Conservation (phyloP, 2,797 vertebrate genomes). For the Otus scops region DNA sequence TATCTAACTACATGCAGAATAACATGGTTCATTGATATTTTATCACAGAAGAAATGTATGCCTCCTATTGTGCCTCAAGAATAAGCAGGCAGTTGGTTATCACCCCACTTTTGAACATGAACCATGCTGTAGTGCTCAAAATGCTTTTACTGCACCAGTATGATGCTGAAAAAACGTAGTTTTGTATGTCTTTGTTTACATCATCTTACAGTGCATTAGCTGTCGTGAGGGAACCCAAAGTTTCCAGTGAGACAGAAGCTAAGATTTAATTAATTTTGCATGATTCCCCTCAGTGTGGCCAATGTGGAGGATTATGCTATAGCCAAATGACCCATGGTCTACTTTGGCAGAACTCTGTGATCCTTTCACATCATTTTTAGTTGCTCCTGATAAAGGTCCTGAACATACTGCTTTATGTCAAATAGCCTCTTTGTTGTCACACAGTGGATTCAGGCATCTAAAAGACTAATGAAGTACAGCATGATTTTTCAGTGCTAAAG, state of each 20-base stretch:
- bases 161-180: not conserved
- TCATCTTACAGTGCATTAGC: not conserved
- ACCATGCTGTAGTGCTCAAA: not conserved
- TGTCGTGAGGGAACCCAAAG: not conserved
- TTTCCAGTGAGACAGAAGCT: not conserved
- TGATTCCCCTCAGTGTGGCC: not conserved
- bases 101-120: not conserved
- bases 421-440: not conserved
- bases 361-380: not conserved
- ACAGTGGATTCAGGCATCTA: not conserved
- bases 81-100: not conserved
- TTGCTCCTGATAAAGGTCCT: not conserved
- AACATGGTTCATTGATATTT: constrained; percentile 49
- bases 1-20: constrained; percentile 21
- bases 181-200: not conserved
- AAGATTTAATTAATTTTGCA: not conserved
- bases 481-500: not conserved
- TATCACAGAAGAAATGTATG: constrained; percentile 17
- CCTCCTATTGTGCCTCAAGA: constrained; percentile 36
- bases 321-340: not conserved
- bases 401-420: not conserved
- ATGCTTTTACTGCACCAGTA: not conserved
- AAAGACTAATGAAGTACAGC: not conserved
- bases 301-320: not conserved
- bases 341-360: not conserved